phyloP scores from a whole-genome alignment of 2,797 vertebrate genomes.

The Spondyliosoma cantharus region DNA sequence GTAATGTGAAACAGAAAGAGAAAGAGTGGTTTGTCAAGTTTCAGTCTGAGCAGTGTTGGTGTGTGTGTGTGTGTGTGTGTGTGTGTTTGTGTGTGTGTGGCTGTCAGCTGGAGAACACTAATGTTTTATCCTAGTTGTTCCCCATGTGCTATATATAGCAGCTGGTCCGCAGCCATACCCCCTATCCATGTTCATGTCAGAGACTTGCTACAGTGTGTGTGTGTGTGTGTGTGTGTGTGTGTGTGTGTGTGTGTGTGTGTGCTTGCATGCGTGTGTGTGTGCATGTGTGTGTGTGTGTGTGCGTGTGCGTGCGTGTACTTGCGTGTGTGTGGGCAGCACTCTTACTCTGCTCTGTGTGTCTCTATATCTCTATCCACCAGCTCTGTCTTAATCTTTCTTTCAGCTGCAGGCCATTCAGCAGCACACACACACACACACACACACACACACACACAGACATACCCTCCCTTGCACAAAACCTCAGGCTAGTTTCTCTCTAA shows the following conservation, averaged over 20 bases:
- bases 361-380: conserved; percentile 67
- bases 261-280: conserved; percentile 16
- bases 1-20: too few species aligned
- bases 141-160: conserved; percentile 74
- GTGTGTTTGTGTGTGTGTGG: conserved; percentile 15
- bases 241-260: conserved; percentile 15
- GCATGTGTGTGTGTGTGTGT: conserved; percentile 19
- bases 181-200: conserved; percentile 39
- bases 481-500: conserved; percentile 60
- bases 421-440: conserved; percentile 19
- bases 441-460: conserved; percentile 30
- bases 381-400: conserved; percentile 62
- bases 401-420: conserved; percentile 46
- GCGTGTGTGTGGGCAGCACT: conserved; percentile 8
- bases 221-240: conserved; percentile 25
- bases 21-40: conserved; percentile 47
- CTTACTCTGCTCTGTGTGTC: conserved; percentile 23
- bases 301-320: conserved; percentile 1
- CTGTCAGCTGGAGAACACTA: conserved; percentile 42
- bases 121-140: conserved; percentile 65
- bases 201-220: conserved; percentile 25
- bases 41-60: conserved; percentile 5
- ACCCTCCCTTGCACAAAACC: conserved; percentile 36
- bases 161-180: conserved; percentile 49
- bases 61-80: conserved; percentile 10